phyloP scores from a whole-genome alignment of 1,140 invertebrate species.

The Acyrthosiphon pisum region DNA sequence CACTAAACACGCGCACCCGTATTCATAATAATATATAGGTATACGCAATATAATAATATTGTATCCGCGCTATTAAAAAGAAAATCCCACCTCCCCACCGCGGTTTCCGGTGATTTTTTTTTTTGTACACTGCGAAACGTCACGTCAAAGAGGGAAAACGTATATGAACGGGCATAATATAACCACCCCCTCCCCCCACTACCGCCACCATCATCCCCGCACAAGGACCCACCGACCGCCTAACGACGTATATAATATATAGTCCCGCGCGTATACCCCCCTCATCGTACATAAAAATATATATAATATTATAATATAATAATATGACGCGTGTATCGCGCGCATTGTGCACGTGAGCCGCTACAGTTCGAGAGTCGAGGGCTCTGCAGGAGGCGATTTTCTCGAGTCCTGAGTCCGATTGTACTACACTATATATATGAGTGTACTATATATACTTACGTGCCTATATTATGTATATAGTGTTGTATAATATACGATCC shows the following conservation, averaged over 20 bases:
- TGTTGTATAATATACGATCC: not conserved
- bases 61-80: not conserved
- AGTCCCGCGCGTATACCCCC: not conserved
- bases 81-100: not conserved
- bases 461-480: no score
- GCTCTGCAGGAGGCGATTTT: not conserved
- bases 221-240: no score
- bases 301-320: not conserved
- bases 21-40: not conserved
- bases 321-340: not conserved
- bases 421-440: no score
- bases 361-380: not conserved
- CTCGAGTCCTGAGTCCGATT: not conserved
- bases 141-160: not conserved
- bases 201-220: no score
- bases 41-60: not conserved
- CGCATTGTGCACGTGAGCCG: not conserved
- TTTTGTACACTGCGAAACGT: not conserved
- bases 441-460: no score
- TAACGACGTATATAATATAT: not conserved
- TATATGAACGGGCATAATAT: not conserved
- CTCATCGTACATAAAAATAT: not conserved
- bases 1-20: not conserved
- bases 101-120: conserved; percentile 16
- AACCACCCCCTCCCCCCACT: not conserved